A percentile compares a stretch with the other conserved stretches of the same genome.
phyloP scores from a whole-genome alignment of 1,140 invertebrate genomes.

The Theocolax elegans region DNA sequence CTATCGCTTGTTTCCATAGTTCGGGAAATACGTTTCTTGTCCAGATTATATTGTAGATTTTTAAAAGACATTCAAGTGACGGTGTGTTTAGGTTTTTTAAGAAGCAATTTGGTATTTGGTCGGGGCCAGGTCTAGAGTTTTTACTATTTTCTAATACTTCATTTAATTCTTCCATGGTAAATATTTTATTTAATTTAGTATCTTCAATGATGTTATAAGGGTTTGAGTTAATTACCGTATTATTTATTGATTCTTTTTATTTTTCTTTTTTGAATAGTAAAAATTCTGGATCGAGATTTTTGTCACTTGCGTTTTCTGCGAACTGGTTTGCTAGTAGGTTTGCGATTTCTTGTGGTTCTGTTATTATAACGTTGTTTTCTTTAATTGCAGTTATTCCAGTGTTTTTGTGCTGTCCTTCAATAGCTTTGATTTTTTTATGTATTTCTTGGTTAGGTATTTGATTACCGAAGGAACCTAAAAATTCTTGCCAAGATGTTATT shows the following conservation, averaged over 20 bases:
- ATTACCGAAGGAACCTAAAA: constrained; percentile 20
- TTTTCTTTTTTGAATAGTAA: constrained; percentile 39
- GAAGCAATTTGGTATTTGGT: constrained; percentile 43
- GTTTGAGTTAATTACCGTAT: background rate
- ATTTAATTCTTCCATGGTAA: constrained; percentile 14
- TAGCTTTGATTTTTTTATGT: constrained; percentile 40
- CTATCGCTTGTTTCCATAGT: constrained; percentile 50
- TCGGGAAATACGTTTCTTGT: constrained; percentile 45
- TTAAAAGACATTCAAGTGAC: constrained; percentile 38
- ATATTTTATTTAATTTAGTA: constrained; percentile 3
- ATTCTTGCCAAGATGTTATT: background rate
- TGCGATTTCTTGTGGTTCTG: constrained; percentile 40
- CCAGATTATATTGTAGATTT: constrained; percentile 51
- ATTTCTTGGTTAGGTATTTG: constrained; percentile 14
- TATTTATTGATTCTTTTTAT: background rate
- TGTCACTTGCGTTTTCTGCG: constrained; percentile 47
- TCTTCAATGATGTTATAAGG: background rate
- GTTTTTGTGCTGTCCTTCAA: constrained; percentile 25
- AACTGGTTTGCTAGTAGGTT: constrained; percentile 48
- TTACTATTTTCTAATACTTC: background rate
- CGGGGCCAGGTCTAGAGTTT: constrained; percentile 42
- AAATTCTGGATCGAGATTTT: constrained; percentile 43
- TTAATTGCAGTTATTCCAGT: background rate
- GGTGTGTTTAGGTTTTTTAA: constrained; percentile 46
- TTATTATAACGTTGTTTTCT: background rate